A percentile compares a stretch with the other conserved stretches of the same genome.
These are phyloP conservation scores for Delphinus delphis DNA, from an alignment of 2,113 vertebrate species.

Conservation along the genomic window DNA sequence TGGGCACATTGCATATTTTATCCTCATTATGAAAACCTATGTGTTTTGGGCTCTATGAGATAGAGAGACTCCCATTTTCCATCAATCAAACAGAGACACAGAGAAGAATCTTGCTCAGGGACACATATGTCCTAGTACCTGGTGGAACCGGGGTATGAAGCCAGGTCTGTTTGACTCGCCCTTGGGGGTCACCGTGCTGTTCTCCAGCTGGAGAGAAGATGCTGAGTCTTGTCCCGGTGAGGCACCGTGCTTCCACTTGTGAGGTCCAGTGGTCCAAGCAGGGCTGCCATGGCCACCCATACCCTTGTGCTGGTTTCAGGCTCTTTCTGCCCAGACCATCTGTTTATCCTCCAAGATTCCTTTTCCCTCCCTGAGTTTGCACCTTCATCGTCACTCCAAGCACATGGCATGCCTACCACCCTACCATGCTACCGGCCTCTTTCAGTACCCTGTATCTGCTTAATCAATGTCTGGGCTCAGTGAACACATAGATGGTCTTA, in stretches of 20 bases:
- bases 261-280: not conserved
- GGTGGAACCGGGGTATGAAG: not conserved
- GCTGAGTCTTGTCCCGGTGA: not conserved
- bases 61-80: not conserved
- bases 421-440: not conserved
- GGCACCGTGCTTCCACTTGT: not conserved
- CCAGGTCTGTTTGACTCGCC: not conserved
- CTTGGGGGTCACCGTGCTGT: not conserved
- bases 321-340: not conserved
- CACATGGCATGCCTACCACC: not conserved
- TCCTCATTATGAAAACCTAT: not conserved
- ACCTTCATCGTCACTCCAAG: not conserved
- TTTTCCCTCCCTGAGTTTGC: not conserved
- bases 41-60: not conserved
- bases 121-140: not conserved
- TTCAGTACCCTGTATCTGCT: not conserved
- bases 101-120: not conserved
- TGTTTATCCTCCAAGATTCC: not conserved
- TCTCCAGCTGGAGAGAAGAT: not conserved
- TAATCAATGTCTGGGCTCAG: not conserved
- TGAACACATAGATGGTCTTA: not conserved
- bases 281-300: rapidly evolving
- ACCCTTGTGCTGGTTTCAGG: not conserved
- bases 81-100: not conserved
- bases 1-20: not conserved